Evolutionary conservation across 2,797 vertebrate species (phyloP).

Genomic region (Huso huso): DNA sequence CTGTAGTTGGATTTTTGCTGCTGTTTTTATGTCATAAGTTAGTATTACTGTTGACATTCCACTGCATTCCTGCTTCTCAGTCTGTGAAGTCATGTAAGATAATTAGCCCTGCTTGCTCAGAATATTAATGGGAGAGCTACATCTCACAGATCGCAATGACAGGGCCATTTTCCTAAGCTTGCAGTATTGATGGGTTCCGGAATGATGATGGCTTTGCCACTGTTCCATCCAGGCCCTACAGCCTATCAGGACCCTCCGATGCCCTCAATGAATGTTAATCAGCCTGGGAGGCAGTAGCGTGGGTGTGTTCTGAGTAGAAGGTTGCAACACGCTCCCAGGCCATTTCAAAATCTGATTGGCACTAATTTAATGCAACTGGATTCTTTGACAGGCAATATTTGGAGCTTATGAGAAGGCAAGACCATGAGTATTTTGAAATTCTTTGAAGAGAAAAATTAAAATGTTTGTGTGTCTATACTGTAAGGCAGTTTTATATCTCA

Average conservation of each 20-base stretch:
- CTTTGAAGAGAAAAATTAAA: too few species aligned
- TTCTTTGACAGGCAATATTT: conserved; percentile 31
- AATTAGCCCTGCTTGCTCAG: conserved; percentile 56
- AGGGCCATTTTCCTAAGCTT: conserved; percentile 21
- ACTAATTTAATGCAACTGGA: conserved; percentile 41
- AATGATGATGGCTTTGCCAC: conserved; percentile 4
- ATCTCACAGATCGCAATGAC: conserved; percentile 36
- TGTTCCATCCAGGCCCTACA: conserved; percentile 10
- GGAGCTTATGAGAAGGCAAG: not conserved
- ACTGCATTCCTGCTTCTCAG: conserved; percentile 46
- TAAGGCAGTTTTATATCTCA: too few species aligned
- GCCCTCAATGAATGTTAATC: conserved; percentile 12
- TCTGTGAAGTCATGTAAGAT: conserved; percentile 58
- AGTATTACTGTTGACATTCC: too few species aligned
- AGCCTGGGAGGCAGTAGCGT: conserved; percentile 15
- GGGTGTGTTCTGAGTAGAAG: conserved; percentile 11
- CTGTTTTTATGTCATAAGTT: too few species aligned
- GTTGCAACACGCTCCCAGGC: conserved; percentile 22
- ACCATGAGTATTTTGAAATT: too few species aligned
- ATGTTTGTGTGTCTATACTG: too few species aligned
- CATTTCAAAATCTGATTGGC: conserved; percentile 29
- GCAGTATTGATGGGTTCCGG: conserved; percentile 24
- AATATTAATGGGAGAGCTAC: conserved; percentile 61
- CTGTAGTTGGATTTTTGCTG: too few species aligned
- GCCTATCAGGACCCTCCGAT: conserved; percentile 21